Conservation (phyloP, 2,113 vertebrate genomes). For the Lasiurus cinereus region DNA sequence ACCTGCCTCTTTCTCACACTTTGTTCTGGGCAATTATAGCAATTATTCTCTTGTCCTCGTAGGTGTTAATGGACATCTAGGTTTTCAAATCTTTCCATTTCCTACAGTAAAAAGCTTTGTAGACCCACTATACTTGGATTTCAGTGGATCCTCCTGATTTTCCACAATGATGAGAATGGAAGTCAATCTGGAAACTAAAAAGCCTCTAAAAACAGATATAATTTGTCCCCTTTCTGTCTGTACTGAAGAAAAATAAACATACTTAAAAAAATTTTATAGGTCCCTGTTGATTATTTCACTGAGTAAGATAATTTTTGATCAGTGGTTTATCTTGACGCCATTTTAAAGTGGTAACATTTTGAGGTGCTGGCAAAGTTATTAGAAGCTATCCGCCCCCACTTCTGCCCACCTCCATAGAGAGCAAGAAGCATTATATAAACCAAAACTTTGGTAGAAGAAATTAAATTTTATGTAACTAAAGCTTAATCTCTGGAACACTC, state of each 20-base stretch:
- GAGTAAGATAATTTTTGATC: constrained; percentile 37
- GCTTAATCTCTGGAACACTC: constrained; percentile 35
- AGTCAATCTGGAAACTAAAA: background rate
- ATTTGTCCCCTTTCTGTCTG: constrained; percentile 19
- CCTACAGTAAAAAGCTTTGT: background rate
- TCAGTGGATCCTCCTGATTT: background rate
- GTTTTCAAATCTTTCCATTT: constrained; percentile 34
- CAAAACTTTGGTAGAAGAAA: constrained; percentile 52
- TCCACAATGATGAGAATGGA: background rate
- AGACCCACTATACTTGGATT: background rate
- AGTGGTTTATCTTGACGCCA: constrained; percentile 31
- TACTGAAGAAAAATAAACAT: constrained; percentile 40
- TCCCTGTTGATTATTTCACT: constrained; percentile 34
- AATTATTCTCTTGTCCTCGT: constrained; percentile 16
- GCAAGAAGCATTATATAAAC: constrained; percentile 43
- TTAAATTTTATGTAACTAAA: constrained; percentile 63
- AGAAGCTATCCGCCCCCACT: background rate
- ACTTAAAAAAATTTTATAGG: background rate
- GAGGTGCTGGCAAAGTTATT: constrained; percentile 28
- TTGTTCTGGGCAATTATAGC: background rate
- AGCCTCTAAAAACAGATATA: constrained; percentile 22
- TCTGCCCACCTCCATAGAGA: background rate
- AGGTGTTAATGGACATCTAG: background rate
- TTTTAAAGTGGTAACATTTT: constrained; percentile 40
- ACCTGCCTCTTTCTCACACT: background rate